Evolutionary conservation across 2,113 vertebrate species (phyloP), one percentile per base, ranked within the genome.

Genomic region (Pterocles burchelli): DNA sequence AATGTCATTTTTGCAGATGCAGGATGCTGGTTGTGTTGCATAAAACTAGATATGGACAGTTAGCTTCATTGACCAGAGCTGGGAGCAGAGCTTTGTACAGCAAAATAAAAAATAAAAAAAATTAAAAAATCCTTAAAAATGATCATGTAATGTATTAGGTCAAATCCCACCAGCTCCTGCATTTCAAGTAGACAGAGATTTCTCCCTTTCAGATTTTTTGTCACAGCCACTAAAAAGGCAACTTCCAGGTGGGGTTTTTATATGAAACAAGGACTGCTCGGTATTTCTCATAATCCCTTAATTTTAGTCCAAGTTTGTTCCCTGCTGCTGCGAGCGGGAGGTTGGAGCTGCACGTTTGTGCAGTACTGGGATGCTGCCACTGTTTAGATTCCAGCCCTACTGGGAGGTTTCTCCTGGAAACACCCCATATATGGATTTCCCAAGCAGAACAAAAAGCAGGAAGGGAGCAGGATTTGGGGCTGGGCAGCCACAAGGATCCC

Each of bases 331-430:
- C 1, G 5, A 52, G 55, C 3, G 0, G 84, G 80, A 67, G 46
- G 48, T 7, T 6, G 84, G 25, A 75, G 62, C 18, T 68, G 55
- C 20, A n/a, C 13, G 6, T 63, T 87, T 58, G 21, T 22, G 73
- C 68, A 67, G 49, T 41, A n/a, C 57, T 93, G 76, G 94, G 94
- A 94, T 88, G 76, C 66, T 93, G 93, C 94, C 90, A 80, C 91
- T 90, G 93, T 90, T 96, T 88, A 73, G 76, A 71, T 71, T 33
- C 54, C n/a, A 95, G 73, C 52, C 61, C 51, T 51, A 11, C 76
- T 43, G 84, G 84, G 96, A 91, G 38, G 77, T 67, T 94, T 93
- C 91, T 93, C 87, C 68, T 78, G 93, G 95, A 94, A 95, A 89
- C 79, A 19, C 43, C 87, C 93, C 91, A 67, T 85, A 89, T 72